Percentiles rank a stretch among this genome's conserved stretches.
Evolutionary conservation across 2,113 vertebrate species (phyloP).

Genomic region (Nothocercus julius): DNA sequence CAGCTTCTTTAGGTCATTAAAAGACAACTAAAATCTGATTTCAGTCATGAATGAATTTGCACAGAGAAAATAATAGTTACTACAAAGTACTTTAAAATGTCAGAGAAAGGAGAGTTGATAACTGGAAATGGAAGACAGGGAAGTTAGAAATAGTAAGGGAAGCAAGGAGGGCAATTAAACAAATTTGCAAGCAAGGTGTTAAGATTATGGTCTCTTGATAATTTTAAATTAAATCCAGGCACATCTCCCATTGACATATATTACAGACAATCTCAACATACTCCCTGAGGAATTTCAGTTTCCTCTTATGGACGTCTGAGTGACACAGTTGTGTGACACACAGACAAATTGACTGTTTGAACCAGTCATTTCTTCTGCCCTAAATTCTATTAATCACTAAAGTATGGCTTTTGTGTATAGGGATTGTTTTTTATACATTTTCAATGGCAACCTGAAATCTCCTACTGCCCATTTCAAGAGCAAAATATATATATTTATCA

Average conservation of each 20-base stretch:
- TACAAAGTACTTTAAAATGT: not conserved
- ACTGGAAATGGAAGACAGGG: not conserved
- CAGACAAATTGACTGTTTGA: accelerated
- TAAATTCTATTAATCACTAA: not conserved
- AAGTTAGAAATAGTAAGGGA: not conserved
- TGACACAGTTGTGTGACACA: not conserved
- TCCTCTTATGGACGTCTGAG: not conserved
- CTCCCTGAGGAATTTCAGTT: not conserved
- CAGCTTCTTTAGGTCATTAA: not conserved
- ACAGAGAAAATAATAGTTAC: not conserved
- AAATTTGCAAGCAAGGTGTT: not conserved
- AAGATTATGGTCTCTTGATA: not conserved
- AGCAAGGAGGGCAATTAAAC: not conserved
- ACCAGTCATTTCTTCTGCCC: not conserved
- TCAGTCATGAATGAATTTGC: not conserved
- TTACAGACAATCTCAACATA: not conserved
- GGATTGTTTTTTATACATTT: not conserved
- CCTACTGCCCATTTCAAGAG: not conserved
- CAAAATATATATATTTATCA: not conserved
- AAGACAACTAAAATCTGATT: not conserved
- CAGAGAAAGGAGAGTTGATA: not conserved
- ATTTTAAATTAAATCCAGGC: not conserved
- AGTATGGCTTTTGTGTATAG: not conserved
- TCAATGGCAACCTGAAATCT: not conserved
- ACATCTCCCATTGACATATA: not conserved